Percentiles rank a stretch among this genome's conserved stretches.
Evolutionary conservation across 2,113 vertebrate species (phyloP).

Genomic region (Megaptera novaeangliae): DNA sequence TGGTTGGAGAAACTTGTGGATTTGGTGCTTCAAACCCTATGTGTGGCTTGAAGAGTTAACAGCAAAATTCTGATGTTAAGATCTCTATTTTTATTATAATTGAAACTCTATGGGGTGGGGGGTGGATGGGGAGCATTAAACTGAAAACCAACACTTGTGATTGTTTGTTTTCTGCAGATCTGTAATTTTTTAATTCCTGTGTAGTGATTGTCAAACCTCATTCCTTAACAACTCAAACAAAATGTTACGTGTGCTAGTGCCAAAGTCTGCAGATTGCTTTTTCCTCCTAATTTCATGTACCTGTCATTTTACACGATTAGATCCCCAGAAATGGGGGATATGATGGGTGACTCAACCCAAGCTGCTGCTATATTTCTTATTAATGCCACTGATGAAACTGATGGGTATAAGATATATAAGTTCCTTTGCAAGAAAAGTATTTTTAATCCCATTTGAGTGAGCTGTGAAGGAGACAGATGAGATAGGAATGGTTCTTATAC

Average conservation of each 20-base stretch:
- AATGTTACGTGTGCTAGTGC: slow-evolving; percentile 56
- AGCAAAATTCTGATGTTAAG: slow-evolving; percentile 36
- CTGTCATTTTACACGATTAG: slow-evolving; percentile 55
- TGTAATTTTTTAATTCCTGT: slow-evolving; percentile 33
- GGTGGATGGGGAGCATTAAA: not conserved
- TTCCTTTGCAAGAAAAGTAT: not conserved
- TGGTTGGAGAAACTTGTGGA: slow-evolving; percentile 61
- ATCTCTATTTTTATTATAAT: slow-evolving; percentile 65
- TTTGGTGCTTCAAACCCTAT: slow-evolving; percentile 61
- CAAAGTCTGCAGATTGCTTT: slow-evolving; percentile 71
- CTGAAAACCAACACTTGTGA: slow-evolving; percentile 47
- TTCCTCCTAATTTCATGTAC: slow-evolving; percentile 29
- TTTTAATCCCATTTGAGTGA: slow-evolving; percentile 29
- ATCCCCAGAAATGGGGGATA: slow-evolving; percentile 31
- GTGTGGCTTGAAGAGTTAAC: slow-evolving; percentile 62
- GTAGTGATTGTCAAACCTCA: slow-evolving; percentile 16
- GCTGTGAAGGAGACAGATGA: slow-evolving; percentile 3
- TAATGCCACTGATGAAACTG: slow-evolving; percentile 4
- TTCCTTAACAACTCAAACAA: slow-evolving; percentile 39
- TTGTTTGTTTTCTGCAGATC: slow-evolving; percentile 61
- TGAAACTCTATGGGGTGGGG: slow-evolving; percentile 30
- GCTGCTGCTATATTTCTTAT: slow-evolving; percentile 67
- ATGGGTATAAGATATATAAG: slow-evolving; percentile 25
- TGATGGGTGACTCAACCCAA: slow-evolving; percentile 66
- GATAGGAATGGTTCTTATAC: slow-evolving; percentile 10